phyloP scores from a whole-genome alignment of 1,140 invertebrate genomes.

The Coptotermes formosanus region DNA sequence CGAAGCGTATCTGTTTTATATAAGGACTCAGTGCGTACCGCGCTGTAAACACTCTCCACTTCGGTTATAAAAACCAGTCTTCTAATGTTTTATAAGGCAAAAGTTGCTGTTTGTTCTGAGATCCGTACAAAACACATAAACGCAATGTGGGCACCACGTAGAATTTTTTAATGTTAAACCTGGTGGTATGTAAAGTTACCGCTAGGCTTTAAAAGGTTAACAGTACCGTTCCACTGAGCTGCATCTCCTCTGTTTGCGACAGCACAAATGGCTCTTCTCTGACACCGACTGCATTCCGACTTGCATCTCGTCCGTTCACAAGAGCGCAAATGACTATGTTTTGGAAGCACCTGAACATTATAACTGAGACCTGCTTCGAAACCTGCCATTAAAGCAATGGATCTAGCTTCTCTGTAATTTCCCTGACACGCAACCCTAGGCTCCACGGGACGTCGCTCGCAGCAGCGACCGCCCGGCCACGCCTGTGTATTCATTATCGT shows the following conservation, averaged over 20 bases:
- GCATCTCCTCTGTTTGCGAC: not conserved
- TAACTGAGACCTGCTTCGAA: not conserved
- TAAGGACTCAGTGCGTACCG: too few relatives aligned
- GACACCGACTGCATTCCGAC: too few relatives aligned
- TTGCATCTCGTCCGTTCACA: not conserved
- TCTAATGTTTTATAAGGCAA: too few relatives aligned
- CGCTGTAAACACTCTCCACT: too few relatives aligned
- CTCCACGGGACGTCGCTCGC: not conserved
- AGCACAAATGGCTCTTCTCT: not conserved
- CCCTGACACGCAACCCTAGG: not conserved
- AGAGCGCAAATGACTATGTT: slow-evolving; percentile 11
- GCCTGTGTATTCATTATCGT: slow-evolving; percentile 15
- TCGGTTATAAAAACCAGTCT: too few relatives aligned
- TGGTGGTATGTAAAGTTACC: too few relatives aligned
- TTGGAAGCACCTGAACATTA: slow-evolving; percentile 15
- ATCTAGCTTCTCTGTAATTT: slow-evolving; percentile 16
- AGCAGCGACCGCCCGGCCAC: not conserved
- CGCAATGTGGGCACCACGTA: too few relatives aligned
- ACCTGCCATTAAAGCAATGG: slow-evolving; percentile 10
- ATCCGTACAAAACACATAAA: too few relatives aligned
- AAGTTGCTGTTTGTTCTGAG: too few relatives aligned
- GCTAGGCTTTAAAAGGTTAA: too few relatives aligned
- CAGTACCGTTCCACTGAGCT: not conserved
- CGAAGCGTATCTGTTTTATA: too few relatives aligned
- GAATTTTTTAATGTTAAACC: too few relatives aligned